A percentile compares a stretch with the other conserved stretches of the same genome.
These are phyloP conservation scores for Arctocebus calabarensis DNA, from an alignment of 2,797 vertebrate species.

Conservation along the genomic window DNA sequence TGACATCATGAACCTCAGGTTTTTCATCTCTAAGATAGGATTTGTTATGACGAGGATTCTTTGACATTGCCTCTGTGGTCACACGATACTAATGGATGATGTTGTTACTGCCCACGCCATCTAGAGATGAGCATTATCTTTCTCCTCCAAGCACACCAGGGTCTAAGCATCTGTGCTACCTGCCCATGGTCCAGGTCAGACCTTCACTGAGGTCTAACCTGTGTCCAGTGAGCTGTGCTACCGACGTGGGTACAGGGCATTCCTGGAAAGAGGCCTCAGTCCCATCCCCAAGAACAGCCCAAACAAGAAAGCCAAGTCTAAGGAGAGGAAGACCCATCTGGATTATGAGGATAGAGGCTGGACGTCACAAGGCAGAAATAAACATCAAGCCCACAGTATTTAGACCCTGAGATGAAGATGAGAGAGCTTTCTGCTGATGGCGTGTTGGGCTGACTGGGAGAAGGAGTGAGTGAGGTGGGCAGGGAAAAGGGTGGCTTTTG, in stretches of 20 bases:
- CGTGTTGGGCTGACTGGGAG: neutral
- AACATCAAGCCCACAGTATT: neutral
- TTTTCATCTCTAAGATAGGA: neutral
- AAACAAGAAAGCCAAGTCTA: neutral
- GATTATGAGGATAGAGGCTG: neutral
- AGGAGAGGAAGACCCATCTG: neutral
- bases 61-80: neutral
- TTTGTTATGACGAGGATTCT: neutral
- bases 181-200: neutral
- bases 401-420: neutral
- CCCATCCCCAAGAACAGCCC: neutral
- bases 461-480: neutral
- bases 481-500: neutral
- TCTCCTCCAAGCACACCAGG: neutral
- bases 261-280: neutral
- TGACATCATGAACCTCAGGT: neutral
- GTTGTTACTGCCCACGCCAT: neutral
- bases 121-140: neutral
- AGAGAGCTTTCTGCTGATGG: neutral
- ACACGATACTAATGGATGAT: neutral
- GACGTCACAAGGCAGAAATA: neutral
- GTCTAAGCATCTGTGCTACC: neutral
- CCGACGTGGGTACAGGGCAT: neutral
- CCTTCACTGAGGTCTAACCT: neutral
- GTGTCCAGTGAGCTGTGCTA: neutral